phyloP scores from a whole-genome alignment of 2,888 invertebrate species.

The Neelides folsomi region DNA sequence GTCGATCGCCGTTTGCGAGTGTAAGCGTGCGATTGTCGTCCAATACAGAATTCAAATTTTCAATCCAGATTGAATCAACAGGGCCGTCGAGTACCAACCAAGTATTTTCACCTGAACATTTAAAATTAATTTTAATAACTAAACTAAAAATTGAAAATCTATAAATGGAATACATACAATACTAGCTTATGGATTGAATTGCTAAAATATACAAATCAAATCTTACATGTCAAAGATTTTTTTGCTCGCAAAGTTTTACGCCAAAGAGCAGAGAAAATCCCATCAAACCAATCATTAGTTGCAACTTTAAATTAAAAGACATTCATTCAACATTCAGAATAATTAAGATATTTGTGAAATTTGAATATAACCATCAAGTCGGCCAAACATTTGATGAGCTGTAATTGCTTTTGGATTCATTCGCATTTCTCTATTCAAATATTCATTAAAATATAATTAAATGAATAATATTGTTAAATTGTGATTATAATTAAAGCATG shows the following conservation, averaged over 20 bases:
- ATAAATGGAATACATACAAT: background rate
- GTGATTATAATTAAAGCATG: background rate
- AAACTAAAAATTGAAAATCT: background rate
- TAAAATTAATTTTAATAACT: background rate
- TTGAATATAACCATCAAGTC: constrained; percentile 42
- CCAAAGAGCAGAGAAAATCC: constrained; percentile 94
- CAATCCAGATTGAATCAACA: constrained; percentile 96
- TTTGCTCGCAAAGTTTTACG: constrained; percentile 81
- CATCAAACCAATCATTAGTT: constrained; percentile 97
- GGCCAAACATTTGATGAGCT: constrained; percentile 93
- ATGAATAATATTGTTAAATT: background rate
- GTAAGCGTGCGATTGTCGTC: constrained; percentile 94
- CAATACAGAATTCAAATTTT: constrained; percentile 89
- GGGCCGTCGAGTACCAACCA: constrained; percentile 94
- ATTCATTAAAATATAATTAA: background rate
- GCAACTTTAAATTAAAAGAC: constrained; percentile 57
- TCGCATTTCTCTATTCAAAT: constrained; percentile 63
- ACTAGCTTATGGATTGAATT: background rate
- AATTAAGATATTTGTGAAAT: background rate
- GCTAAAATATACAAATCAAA: background rate
- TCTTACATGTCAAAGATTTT: constrained; percentile 37
- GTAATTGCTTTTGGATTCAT: constrained; percentile 99
- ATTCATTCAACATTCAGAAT: background rate
- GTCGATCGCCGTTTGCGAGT: constrained; percentile 84
- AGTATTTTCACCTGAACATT: constrained; percentile 56